Evolutionary conservation across 2,888 invertebrate species (phyloP).

Genomic region (Reticulitermes lucifugus): DNA sequence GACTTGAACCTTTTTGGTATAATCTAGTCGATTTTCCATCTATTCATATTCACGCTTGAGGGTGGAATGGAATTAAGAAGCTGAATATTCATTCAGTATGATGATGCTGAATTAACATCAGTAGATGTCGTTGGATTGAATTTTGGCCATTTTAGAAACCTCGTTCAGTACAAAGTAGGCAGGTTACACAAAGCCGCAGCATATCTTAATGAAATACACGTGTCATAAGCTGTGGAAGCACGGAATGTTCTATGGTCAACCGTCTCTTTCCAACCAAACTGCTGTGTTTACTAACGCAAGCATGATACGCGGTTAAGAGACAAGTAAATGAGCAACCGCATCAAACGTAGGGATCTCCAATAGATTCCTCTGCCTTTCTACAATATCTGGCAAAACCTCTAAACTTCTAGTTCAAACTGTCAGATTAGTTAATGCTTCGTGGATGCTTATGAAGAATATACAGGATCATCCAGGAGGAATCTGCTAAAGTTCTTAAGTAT

Average conservation of each 20-base stretch:
- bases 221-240: too few species aligned
- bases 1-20: neutral
- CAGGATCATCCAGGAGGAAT: too few species aligned
- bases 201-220: too few species aligned
- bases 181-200: too few species aligned
- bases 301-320: neutral
- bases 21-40: neutral
- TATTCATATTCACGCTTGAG: neutral
- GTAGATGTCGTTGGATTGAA: neutral
- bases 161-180: neutral
- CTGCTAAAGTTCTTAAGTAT: too few species aligned
- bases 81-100: slow-evolving; percentile 6
- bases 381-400: neutral
- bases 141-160: neutral
- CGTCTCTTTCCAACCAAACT: slow-evolving; percentile 2
- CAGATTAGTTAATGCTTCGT: too few species aligned
- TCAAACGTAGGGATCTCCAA: neutral
- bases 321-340: neutral
- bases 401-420: too few species aligned
- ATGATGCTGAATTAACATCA: neutral
- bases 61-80: neutral
- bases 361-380: neutral
- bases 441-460: too few species aligned
- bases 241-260: neutral
- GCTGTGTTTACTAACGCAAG: neutral